Conservation (phyloP, 2,888 invertebrate species). For the Panopea generosa region DNA sequence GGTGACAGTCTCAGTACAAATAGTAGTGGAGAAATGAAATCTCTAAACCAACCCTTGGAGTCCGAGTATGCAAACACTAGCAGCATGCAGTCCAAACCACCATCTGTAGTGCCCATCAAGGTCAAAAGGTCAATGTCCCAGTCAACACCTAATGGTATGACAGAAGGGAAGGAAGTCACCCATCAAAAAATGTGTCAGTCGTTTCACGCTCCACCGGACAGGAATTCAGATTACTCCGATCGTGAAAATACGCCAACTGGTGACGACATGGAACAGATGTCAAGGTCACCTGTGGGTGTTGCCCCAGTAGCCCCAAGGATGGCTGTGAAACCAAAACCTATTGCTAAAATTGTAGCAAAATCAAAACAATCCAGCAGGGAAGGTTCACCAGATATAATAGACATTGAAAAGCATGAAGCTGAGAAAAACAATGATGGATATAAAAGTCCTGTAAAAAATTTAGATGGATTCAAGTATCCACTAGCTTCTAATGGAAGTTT, state of each 20-base stretch:
- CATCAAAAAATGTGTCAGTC: conserved; percentile 87
- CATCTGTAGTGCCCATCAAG: conserved; percentile 86
- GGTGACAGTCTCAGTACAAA: conserved; percentile 78
- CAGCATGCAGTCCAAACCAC: conserved; percentile 75
- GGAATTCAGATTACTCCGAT: conserved; percentile 61
- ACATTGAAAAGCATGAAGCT: conserved; percentile 74
- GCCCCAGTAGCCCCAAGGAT: conserved; percentile 92
- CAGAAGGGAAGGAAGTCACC: conserved; percentile 62
- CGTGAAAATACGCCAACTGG: conserved; percentile 71
- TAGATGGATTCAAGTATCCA: conserved; percentile 61
- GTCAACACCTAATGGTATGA: conserved; percentile 60
- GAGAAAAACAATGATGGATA: conserved; percentile 73
- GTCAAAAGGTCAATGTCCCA: conserved; percentile 76
- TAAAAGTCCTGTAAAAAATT: conserved; percentile 65
- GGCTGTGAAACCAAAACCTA: conserved; percentile 89
- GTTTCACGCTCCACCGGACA: conserved; percentile 87
- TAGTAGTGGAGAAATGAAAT: conserved; percentile 66
- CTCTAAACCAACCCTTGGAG: conserved; percentile 55
- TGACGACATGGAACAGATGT: conserved; percentile 56
- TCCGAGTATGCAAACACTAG: conserved; percentile 61
- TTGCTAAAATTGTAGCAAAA: conserved; percentile 80
- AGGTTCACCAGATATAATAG: conserved; percentile 75
- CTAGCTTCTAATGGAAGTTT: conserved; percentile 61
- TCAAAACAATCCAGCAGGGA: conserved; percentile 78
- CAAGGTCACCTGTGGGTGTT: conserved; percentile 52